Evolutionary conservation across 2,113 vertebrate species (phyloP), one percentile per base, ranked within the genome.

Genomic region (Monopterus albus): DNA sequence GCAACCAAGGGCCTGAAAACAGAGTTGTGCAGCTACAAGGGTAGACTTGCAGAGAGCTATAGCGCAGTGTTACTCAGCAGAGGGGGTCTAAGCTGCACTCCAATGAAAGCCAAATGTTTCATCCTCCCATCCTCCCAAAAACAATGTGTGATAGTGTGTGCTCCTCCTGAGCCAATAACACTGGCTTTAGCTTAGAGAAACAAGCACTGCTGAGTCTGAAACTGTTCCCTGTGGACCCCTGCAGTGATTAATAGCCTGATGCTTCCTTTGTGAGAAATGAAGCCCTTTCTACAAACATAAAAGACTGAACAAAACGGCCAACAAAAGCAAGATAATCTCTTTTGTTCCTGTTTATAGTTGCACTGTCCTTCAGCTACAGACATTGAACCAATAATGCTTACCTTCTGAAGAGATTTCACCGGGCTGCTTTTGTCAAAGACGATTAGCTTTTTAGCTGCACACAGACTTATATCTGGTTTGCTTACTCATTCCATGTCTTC

Each of bases 341-440:
- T 74, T 76, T 73, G 14, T 56, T 60, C 15, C 11, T 33, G 6
- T 63, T 40, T 13, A 38, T 20, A 11, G 52, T 43, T 59, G 28
- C 67, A 33, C 57, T 50, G 7, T 75, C 64, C 33, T 39, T 47
- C 38, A 39, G 53, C 47, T 23, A 26, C 49, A 42, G 23, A 65
- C 47, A 46, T 20, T 43, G 35, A 66, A 53, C 6, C 36, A 7
- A 40, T 46, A 51, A 60, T 72, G 76, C 90, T 85, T 91, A 91
- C 90, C 90, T 90, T 85, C 20, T 40, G 53, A 43, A 72, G 77
- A 68, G 62, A 77, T 45, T n/a, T n/a, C 20, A 1, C 35, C 10
- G 52, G 28, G 65, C 51, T 75, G 79, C 47, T 59, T 76, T 62
- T 61, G 64, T 77, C 66, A 74, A 46, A 66, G 43, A 40, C 8